A percentile compares a stretch with the other conserved stretches of the same genome.
These are phyloP conservation scores for Harmothoe impar DNA, from an alignment of 2,888 invertebrate genomes.

Conservation along the genomic window DNA sequence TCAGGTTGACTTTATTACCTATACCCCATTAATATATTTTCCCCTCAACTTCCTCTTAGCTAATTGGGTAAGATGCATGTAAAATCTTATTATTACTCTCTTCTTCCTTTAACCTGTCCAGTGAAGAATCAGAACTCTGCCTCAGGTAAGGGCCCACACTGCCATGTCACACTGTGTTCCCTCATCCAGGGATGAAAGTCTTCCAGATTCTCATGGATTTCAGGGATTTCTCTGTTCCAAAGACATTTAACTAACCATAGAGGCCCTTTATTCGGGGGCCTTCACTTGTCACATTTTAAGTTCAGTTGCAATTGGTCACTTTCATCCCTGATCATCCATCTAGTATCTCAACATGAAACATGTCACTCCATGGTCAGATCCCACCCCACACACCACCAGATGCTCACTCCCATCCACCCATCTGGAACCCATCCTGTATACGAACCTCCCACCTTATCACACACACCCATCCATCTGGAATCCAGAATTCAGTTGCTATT, in stretches of 20 bases:
- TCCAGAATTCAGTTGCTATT: too few relatives aligned
- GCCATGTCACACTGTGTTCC: conserved; percentile 28
- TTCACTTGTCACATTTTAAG: too few relatives aligned
- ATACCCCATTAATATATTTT: conserved; percentile 40
- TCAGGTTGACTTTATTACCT: conserved; percentile 44
- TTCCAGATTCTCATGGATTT: too few relatives aligned
- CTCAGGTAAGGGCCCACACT: conserved; percentile 53
- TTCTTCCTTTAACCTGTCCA: conserved; percentile 51
- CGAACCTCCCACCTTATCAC: too few relatives aligned
- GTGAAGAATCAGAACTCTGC: conserved; percentile 61
- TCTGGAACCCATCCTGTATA: too few relatives aligned
- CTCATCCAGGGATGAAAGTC: background rate
- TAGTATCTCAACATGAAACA: too few relatives aligned
- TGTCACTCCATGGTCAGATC: background rate
- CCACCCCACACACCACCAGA: background rate
- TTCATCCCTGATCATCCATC: too few relatives aligned
- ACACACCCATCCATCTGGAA: too few relatives aligned
- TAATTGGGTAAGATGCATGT: conserved; percentile 62
- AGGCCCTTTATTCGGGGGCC: too few relatives aligned
- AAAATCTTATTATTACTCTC: conserved; percentile 56
- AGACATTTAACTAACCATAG: too few relatives aligned
- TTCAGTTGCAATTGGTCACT: too few relatives aligned
- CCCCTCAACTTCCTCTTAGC: conserved; percentile 58
- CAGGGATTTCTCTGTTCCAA: too few relatives aligned
- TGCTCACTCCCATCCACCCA: background rate